A percentile compares a stretch with the other conserved stretches of the same genome.
Evolutionary conservation across 1,140 invertebrate genomes (phyloP).

Genomic region (Cecropterus lyciades): DNA sequence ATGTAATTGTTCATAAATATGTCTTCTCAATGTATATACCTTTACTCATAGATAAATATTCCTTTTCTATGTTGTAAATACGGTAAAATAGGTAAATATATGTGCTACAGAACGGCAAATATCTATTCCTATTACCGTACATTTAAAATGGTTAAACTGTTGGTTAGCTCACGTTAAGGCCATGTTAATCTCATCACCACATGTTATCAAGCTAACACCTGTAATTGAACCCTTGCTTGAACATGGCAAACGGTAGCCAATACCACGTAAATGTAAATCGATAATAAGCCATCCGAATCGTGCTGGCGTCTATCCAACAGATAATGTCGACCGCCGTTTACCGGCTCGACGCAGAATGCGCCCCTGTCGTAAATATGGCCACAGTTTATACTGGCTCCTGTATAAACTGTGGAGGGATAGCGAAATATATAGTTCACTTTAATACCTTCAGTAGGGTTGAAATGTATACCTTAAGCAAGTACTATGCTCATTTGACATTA

Average conservation of each 20-base stretch:
- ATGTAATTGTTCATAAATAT: too few relatives aligned
- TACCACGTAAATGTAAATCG: conserved; percentile 32
- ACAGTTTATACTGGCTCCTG: neutral
- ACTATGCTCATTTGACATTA: too few relatives aligned
- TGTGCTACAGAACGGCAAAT: neutral
- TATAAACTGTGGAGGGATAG: neutral
- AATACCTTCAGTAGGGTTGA: too few relatives aligned
- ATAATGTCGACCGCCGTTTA: conserved; percentile 66
- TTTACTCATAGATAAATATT: too few relatives aligned
- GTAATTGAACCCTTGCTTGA: conserved; percentile 14
- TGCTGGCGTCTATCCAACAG: conserved; percentile 65
- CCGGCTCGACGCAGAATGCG: conserved; percentile 58
- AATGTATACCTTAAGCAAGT: too few relatives aligned
- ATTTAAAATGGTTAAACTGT: neutral
- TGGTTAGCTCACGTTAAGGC: neutral
- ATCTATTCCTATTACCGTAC: neutral
- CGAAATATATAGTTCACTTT: too few relatives aligned
- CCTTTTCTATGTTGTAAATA: too few relatives aligned
- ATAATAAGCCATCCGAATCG: conserved; percentile 41
- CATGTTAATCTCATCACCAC: neutral
- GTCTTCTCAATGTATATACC: too few relatives aligned
- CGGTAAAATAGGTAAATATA: too few relatives aligned
- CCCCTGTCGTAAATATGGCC: conserved; percentile 26
- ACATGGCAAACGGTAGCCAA: neutral
- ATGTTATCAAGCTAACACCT: conserved; percentile 5